phyloP scores from a whole-genome alignment of 2,888 invertebrate species.

The Camponotus fellah region DNA sequence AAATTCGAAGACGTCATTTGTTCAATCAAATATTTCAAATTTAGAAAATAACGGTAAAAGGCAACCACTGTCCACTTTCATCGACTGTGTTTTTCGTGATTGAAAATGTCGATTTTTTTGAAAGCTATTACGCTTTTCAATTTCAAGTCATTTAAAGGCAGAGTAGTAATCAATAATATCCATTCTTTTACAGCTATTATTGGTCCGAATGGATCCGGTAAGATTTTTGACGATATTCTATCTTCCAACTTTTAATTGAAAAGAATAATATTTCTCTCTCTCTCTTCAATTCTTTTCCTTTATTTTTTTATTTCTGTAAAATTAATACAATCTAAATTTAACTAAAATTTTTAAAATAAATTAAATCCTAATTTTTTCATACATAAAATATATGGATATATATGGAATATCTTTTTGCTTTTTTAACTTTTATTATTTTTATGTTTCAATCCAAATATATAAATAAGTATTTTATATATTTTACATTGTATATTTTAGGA shows the following conservation, averaged over 20 bases:
- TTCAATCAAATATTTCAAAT: not conserved
- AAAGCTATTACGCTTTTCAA: conserved; percentile 98
- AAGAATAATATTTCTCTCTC: conserved; percentile 6
- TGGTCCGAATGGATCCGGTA: conserved; percentile 99
- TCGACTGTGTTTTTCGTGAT: not conserved
- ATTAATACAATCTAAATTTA: not conserved
- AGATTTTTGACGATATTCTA: conserved; percentile 60
- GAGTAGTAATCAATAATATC: conserved; percentile 95
- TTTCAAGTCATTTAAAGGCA: conserved; percentile 98
- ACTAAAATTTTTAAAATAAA: not conserved
- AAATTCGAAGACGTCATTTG: not conserved
- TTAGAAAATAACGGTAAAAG: not conserved
- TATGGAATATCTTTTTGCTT: not conserved
- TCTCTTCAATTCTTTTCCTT: not conserved
- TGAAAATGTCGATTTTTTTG: conserved; percentile 88
- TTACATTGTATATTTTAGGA: conserved; percentile 88
- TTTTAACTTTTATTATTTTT: not conserved
- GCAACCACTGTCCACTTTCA: not conserved
- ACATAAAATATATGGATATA: not conserved
- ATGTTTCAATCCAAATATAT: not conserved
- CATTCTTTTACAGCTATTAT: conserved; percentile 98
- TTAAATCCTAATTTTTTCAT: not conserved
- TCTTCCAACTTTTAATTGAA: not conserved
- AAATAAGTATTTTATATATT: conserved; percentile 28
- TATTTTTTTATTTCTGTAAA: not conserved